Percentiles rank a stretch among this genome's conserved stretches.
phyloP scores from a whole-genome alignment of 1,140 invertebrate species.

The Lethrus apterus region DNA sequence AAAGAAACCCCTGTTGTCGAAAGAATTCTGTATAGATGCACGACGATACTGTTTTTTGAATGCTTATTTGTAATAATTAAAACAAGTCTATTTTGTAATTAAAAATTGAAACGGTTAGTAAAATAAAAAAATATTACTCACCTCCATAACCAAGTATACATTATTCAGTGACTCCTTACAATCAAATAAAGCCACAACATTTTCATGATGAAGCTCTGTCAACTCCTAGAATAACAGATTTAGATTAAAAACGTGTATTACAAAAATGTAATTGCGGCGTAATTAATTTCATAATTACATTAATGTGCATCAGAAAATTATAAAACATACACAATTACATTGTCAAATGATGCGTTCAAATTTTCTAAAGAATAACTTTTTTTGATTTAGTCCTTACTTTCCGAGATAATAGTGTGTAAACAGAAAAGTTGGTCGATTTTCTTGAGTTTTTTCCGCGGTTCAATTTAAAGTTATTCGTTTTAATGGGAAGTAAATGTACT shows the following conservation, averaged over 20 bases:
- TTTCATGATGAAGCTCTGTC: conserved; percentile 94
- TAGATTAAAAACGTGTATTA: conserved; percentile 7
- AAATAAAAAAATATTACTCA: conserved; percentile 42
- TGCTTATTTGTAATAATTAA: neutral
- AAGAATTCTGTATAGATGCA: no score
- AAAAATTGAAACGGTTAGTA: no score
- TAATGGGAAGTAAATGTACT: no score
- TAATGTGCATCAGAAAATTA: no score
- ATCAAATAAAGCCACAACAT: conserved; percentile 94
- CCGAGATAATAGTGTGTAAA: no score
- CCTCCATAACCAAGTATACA: conserved; percentile 97
- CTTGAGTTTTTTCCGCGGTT: no score
- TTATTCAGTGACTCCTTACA: conserved; percentile 92
- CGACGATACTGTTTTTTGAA: no score
- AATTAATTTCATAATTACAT: neutral
- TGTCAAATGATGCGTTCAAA: no score
- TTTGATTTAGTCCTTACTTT: no score
- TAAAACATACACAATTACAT: no score
- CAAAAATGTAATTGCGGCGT: neutral
- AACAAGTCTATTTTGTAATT: neutral
- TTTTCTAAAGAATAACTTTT: neutral
- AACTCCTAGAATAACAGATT: conserved; percentile 63
- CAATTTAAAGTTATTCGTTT: neutral
- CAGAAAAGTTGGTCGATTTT: neutral
- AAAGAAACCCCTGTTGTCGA: no score